Evolutionary conservation across 37 sponge, comb jelly and placozoan genomes (phyloP), one percentile per base, ranked within the genome.

Genomic region (Oopsacas minuta): DNA sequence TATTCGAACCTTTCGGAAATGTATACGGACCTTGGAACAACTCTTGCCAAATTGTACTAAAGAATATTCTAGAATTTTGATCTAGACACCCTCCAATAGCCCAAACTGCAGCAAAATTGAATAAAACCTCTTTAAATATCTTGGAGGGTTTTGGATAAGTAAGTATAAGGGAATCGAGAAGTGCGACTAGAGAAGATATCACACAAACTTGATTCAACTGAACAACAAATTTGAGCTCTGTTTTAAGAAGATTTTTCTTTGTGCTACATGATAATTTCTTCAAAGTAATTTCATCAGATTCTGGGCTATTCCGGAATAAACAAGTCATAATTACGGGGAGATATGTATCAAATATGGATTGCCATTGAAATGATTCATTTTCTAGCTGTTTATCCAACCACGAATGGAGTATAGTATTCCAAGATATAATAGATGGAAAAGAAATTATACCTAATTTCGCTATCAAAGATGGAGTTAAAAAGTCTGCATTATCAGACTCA

Each of bases 51-150:
- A 61, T n/a, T 32, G 75, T 61, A 61, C 28, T 61, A n/a, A 61
- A 61, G 75, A 61, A 61, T 61, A n/a, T n/a, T 61, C 75, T 61
- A 61, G 75, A 61, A 25, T 61, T 25, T 3, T 61, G 32, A n/a
- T 61, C 30, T 5, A 61, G 75, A 61, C 75, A 61, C 5, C 75
- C 30, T 61, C 75, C 75, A 61, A 61, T 61, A 12, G 75, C 75
- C 75, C 75, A 61, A 20, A 61, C 75, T 25, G 75, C 75, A 61
- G 75, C 75, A n/a, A 61, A 61, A n/a, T 61, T 61, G 75, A 61
- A n/a, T n/a, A 61, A 61, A 7, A 61, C 75, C 28, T 61, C 75
- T n/a, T 61, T 61, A 34, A 61, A 61, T 7, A 7, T 12, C 30
- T 61, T 61, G 5, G 7, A 12, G 1, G 75, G 75, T 10, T 20